These are phyloP conservation scores for Alligator mississippiensis DNA, from an alignment of 2,113 vertebrate genomes.

Conservation along the genomic window DNA sequence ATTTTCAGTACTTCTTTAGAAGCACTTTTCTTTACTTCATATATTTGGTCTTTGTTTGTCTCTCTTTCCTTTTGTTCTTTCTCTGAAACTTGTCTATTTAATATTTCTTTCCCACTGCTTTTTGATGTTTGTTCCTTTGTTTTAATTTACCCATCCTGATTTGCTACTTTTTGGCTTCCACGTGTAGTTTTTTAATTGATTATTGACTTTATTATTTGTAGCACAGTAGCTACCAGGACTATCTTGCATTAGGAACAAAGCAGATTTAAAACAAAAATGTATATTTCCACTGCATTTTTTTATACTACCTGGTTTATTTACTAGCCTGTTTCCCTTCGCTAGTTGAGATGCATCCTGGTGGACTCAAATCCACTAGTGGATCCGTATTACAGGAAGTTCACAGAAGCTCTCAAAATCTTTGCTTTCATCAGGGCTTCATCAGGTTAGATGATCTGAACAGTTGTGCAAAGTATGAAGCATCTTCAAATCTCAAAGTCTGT, in stretches of 20 bases:
- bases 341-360: neutral
- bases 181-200: neutral
- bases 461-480: accelerated
- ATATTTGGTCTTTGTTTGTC: conserved; percentile 40
- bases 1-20: neutral
- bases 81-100: conserved; percentile 61
- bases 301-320: neutral
- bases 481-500: neutral
- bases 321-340: neutral
- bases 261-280: neutral
- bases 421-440: neutral
- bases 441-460: neutral
- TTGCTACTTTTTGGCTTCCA: neutral
- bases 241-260: neutral
- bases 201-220: neutral
- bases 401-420: neutral
- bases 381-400: neutral
- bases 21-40: conserved; percentile 5
- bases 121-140: neutral
- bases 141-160: conserved; percentile 1
- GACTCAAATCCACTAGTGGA: neutral
- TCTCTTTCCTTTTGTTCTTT: conserved; percentile 25
- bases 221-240: neutral
- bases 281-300: neutral
- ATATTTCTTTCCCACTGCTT: conserved; percentile 9